Conservation (phyloP, 2,113 vertebrate genomes). For the Coracopsis vasa region DNA sequence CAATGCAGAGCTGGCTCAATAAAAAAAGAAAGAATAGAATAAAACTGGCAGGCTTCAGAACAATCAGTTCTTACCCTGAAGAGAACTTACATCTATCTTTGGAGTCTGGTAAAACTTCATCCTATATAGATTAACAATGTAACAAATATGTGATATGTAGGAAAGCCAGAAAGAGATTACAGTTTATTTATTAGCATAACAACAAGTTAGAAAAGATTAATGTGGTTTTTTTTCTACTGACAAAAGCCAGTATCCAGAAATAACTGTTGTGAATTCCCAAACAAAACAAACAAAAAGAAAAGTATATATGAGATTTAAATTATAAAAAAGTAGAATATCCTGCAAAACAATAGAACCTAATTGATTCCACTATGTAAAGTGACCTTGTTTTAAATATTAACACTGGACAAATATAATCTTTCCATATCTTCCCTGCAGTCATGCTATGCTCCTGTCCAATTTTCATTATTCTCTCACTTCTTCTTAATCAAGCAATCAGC, state of each 20-base stretch:
- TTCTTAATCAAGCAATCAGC: background rate
- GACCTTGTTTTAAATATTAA: background rate
- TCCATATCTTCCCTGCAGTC: background rate
- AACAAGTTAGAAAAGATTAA: background rate
- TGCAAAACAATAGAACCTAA: background rate
- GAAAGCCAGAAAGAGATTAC: background rate
- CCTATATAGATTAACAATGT: background rate
- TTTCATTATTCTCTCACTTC: background rate
- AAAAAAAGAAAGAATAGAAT: background rate
- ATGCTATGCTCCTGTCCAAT: background rate
- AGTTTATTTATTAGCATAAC: background rate
- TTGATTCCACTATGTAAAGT: background rate
- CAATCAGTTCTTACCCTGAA: slow-evolving; percentile 41
- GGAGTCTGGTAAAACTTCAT: background rate
- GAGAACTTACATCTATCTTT: slow-evolving; percentile 38
- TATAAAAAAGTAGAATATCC: background rate
- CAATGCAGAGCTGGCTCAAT: slow-evolving; percentile 54
- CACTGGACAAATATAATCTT: background rate
- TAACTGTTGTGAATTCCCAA: background rate
- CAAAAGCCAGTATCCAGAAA: background rate
- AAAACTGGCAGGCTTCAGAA: slow-evolving; percentile 56
- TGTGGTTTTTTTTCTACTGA: background rate
- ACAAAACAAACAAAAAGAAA: background rate
- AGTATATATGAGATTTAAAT: background rate
- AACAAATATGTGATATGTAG: background rate